Conservation (phyloP, 2,888 invertebrate genomes). For the Saturnia pavonia region DNA sequence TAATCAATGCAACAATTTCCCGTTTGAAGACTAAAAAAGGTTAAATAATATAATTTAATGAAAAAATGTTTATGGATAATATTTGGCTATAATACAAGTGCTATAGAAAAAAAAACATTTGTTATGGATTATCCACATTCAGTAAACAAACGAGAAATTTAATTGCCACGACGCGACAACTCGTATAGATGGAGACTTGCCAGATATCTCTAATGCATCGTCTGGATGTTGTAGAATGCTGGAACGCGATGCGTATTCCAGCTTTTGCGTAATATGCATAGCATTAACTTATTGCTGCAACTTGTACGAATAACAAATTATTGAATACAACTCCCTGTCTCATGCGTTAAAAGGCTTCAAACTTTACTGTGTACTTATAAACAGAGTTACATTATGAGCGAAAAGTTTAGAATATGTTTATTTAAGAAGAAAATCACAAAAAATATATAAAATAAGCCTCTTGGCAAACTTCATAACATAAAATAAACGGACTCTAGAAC, state of each 20-base stretch:
- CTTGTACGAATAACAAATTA: slow-evolving; percentile 3
- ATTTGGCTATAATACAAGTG: background rate
- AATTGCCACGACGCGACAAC: slow-evolving; percentile 34
- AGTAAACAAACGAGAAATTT: slow-evolving; percentile 42
- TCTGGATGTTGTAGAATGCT: slow-evolving; percentile 27
- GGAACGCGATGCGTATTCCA: slow-evolving; percentile 17
- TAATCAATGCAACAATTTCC: too few relatives aligned
- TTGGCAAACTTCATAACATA: too few relatives aligned
- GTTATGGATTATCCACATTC: slow-evolving; percentile 36
- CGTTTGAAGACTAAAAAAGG: background rate
- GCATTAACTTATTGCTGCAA: slow-evolving; percentile 5
- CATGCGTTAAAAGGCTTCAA: background rate
- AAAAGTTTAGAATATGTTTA: too few relatives aligned
- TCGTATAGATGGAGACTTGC: slow-evolving; percentile 46
- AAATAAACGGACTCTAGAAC: too few relatives aligned
- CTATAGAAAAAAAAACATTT: background rate
- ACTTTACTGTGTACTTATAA: background rate
- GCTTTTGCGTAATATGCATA: slow-evolving; percentile 13
- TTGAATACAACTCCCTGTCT: background rate
- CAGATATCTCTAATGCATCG: slow-evolving; percentile 40
- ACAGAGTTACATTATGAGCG: background rate
- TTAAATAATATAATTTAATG: background rate
- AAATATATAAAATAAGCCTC: too few relatives aligned
- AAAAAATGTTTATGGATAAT: background rate
- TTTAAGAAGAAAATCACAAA: too few relatives aligned